phyloP scores from a whole-genome alignment of 2,113 vertebrate species.

The Irena cyanogastra region DNA sequence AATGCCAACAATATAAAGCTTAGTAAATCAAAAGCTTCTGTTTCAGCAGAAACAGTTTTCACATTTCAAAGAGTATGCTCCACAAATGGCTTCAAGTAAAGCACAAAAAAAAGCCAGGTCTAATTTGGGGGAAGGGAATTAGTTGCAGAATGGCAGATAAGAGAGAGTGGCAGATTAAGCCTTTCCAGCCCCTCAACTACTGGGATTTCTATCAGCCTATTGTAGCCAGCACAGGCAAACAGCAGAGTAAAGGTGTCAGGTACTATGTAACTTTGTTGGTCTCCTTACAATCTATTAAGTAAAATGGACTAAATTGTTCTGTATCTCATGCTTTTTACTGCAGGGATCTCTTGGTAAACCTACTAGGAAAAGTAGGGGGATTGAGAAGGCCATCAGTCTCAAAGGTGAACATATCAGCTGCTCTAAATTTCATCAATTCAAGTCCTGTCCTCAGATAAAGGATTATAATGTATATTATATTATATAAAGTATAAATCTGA shows the following conservation, averaged over 20 bases:
- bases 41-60: not conserved
- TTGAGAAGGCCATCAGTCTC: not conserved
- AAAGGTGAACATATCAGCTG: not conserved
- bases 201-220: not conserved
- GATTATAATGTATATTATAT: not conserved
- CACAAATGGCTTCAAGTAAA: not conserved
- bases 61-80: not conserved
- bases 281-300: not conserved
- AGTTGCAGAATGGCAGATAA: not conserved
- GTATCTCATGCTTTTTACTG: rapidly evolving
- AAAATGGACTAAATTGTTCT: not conserved
- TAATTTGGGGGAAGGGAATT: not conserved
- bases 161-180: not conserved
- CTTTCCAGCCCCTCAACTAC: not conserved
- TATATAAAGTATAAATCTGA: not conserved
- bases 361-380: not conserved
- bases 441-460: not conserved
- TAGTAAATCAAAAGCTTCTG: not conserved
- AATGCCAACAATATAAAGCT: not conserved
- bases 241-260: not conserved
- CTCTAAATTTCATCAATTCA: not conserved
- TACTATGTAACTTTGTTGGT: not conserved
- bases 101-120: not conserved
- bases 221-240: not conserved
- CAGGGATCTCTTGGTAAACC: not conserved